Base-by-base conservation (phyloP, 2,888 invertebrate genomes). In the Pemphredon lugubris region DNA sequence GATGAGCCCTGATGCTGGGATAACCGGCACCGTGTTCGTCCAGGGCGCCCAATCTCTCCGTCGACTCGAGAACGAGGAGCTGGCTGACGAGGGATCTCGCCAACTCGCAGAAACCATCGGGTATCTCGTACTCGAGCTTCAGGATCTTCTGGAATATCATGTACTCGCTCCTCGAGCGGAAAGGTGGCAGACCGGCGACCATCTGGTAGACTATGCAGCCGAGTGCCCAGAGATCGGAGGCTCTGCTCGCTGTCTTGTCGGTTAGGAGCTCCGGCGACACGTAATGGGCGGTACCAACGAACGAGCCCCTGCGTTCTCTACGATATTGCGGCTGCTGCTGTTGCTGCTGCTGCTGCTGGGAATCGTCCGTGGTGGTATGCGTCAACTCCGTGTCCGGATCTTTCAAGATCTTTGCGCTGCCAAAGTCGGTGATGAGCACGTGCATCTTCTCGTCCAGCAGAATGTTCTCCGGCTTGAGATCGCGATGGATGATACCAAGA, bases 221-320 rank as follows among this genome's bases (percentile, higher is more conserved):
- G 45, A 98, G 91, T 0, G 99, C 99, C 99, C 99, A 99, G 63
- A 99, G 91, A 91, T 99, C 99, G 11, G 96, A 96, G 40, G 96
- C 93, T 59, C 93, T 92, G 48, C 94, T 93, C 55, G 94, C 93
- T 1, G 94, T 93, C 68, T 94, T 93, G 87, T 96, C 95, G 68
- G 94, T 95, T 53, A 99, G 91, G 72, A 99, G 93, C 91, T 99
- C 99, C 1, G 99, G 99, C 61, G 98, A 98, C 0, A 99, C 98
- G 90, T 99, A 99, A 89, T 99, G 98, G 1, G 99, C 98, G 9
- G 99, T 99, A 51, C 99, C 99, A 11, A 99, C 99, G 90, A 99
- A 99, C 89, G 96, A 96, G 84, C 94, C 95, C 83, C 93, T 93
- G 67, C 96, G 92, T 79, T 92, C 91, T 59, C 92, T 91, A 63